phyloP scores from a whole-genome alignment of 2,113 vertebrate genomes.

The Tetrax tetrax region DNA sequence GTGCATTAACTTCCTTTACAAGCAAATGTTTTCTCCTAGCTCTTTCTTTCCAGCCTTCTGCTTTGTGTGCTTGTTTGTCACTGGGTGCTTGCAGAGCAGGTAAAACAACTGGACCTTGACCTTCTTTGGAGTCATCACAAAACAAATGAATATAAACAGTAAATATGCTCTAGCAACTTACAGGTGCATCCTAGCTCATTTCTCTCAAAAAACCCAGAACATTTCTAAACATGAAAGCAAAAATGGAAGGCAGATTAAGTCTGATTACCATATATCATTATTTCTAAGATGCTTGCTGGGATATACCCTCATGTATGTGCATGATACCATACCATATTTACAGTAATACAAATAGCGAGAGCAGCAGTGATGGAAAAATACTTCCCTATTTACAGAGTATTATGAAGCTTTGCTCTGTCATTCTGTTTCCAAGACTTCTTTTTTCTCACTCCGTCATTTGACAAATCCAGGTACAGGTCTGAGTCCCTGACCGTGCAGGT shows the following conservation, averaged over 20 bases:
- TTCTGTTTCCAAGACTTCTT: background rate
- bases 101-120: background rate
- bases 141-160: background rate
- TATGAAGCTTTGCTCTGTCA: background rate
- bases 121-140: background rate
- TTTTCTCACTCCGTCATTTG: background rate
- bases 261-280: background rate
- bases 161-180: background rate
- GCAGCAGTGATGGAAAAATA: background rate
- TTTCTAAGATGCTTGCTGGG: background rate
- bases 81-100: background rate
- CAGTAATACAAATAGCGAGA: background rate
- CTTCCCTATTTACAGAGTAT: background rate
- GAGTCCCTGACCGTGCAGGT: background rate
- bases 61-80: background rate
- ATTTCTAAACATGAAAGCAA: background rate
- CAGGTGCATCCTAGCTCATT: background rate
- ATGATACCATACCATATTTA: background rate
- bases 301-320: rapidly evolving
- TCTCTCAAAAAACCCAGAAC: background rate
- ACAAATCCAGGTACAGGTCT: background rate
- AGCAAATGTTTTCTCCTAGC: background rate
- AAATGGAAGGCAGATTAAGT: background rate
- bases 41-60: background rate
- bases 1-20: background rate